Evolutionary conservation across 2,797 vertebrate genomes (phyloP), one percentile per base, ranked within the genome.

Genomic region (Jordanella pulchra): DNA sequence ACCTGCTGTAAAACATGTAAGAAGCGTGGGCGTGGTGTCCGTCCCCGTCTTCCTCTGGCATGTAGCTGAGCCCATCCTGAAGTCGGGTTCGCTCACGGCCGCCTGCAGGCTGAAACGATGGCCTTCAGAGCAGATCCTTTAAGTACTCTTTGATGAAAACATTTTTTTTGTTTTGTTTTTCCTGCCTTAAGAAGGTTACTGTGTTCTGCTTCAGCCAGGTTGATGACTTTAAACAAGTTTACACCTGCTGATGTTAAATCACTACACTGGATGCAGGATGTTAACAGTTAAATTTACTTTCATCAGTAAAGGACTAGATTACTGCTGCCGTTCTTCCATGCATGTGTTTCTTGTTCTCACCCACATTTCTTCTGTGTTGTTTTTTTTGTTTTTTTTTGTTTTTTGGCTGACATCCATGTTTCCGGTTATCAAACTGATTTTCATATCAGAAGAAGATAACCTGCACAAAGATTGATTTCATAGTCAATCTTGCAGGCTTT

Each of bases 181-280:
- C 45, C 60, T 51, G 44, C 78, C 75, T 67, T 54, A 67, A 58
- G 45, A 48, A 81, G 65, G 65, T 70, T 55, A 23, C 7, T 12
- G 14, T 15, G 35, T 27, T 47, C 50, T 27, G 65, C 39, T 45
- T 58, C 55, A 66, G 65, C 70, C 68, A 55, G 23, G 27, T 51
- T 72, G 66, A 76, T 65, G 50, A 81, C 73, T 85, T 71, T 53
- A 74, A n/a, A 45, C 48, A 9, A 0, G 58, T 6, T 71, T 60
- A 23, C 21, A 28, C 60, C 54, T 2, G 25, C 23, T n/a, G 21
- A 23, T 6, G 60, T 39, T 23, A 39, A 63, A 63, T 44, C n/a
- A 44, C 35, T 6, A 17, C 58, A 7, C 21, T 2, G 60, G 23
- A 32, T 42, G 23, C 35, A 42, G 32, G 58, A 61, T 42, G 32